These are phyloP conservation scores for Syritta pipiens DNA, from an alignment of 2,888 invertebrate species.

Conservation along the genomic window DNA sequence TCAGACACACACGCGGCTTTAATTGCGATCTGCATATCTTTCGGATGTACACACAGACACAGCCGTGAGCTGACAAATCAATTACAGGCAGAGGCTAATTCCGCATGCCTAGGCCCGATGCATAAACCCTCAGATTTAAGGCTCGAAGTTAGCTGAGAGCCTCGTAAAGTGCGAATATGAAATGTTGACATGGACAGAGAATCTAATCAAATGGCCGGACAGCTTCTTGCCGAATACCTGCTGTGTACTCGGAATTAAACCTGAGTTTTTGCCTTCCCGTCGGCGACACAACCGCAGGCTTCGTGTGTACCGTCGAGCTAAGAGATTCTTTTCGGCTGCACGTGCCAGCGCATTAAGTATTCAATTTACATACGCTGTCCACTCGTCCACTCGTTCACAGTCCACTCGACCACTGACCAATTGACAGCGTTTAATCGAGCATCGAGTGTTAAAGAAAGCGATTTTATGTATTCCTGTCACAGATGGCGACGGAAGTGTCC, in stretches of 20 bases:
- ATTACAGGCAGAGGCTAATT: constrained; percentile 50
- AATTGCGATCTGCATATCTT: constrained; percentile 59
- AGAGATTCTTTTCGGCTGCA: constrained; percentile 48
- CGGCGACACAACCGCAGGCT: too few relatives aligned
- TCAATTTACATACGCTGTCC: constrained; percentile 60
- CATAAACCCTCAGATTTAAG: constrained; percentile 1
- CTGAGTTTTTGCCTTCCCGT: constrained; percentile 2
- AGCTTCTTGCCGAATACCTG: constrained; percentile 31
- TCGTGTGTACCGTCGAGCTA: constrained; percentile 15
- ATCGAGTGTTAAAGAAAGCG: constrained; percentile 26
- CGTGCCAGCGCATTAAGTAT: constrained; percentile 64
- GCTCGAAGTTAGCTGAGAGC: background rate
- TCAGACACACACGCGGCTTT: constrained; percentile 34
- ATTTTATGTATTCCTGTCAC: constrained; percentile 64
- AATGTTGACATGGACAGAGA: constrained; percentile 58
- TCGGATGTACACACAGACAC: constrained; percentile 5
- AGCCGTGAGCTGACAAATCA: constrained; percentile 63
- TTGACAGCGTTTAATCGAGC: constrained; percentile 66
- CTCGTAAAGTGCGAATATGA: constrained; percentile 53
- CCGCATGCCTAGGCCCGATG: constrained; percentile 25
- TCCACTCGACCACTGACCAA: constrained; percentile 48
- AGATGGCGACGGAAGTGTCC: constrained; percentile 59
- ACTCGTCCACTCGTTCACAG: constrained; percentile 43
- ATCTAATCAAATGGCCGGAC: constrained; percentile 57
- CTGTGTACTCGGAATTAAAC: constrained; percentile 47